These are phyloP conservation scores for Sussaba pulchella DNA, from an alignment of 2,888 invertebrate species.

Conservation along the genomic window DNA sequence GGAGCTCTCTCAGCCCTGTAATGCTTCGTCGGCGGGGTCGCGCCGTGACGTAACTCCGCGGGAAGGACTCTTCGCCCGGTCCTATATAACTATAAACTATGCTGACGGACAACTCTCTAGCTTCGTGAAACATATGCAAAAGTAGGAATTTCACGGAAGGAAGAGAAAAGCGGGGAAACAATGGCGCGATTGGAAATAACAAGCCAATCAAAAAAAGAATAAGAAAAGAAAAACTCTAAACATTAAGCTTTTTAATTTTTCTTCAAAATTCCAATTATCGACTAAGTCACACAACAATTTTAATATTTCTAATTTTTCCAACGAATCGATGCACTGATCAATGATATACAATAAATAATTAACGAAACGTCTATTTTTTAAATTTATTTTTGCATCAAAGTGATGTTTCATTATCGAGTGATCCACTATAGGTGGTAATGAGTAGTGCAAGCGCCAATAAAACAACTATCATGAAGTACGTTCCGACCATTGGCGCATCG, in stretches of 20 bases:
- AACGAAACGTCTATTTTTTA: too few species aligned
- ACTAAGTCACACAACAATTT: background rate
- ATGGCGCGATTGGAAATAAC: background rate
- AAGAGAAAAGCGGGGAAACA: background rate
- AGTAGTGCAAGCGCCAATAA: background rate
- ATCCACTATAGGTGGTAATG: background rate
- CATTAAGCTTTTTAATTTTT: too few species aligned
- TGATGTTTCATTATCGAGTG: background rate
- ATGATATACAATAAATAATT: background rate
- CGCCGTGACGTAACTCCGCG: constrained; percentile 13
- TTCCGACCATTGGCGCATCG: background rate
- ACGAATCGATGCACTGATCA: background rate
- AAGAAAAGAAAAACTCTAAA: background rate
- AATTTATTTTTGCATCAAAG: background rate
- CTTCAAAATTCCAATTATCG: background rate
- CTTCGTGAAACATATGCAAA: constrained; percentile 11
- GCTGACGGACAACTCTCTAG: constrained; percentile 1
- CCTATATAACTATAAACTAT: constrained; percentile 10
- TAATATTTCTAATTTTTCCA: background rate
- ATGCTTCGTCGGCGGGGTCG: constrained; percentile 27
- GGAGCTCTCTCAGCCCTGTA: constrained; percentile 4
- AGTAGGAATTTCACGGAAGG: constrained; percentile 1
- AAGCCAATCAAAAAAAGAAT: background rate
- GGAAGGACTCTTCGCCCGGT: constrained; percentile 25
- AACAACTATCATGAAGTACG: background rate